Evolutionary conservation across 2,888 invertebrate genomes (phyloP), one percentile per base, ranked within the genome.

Genomic region (Chrysina gloriosa): DNA sequence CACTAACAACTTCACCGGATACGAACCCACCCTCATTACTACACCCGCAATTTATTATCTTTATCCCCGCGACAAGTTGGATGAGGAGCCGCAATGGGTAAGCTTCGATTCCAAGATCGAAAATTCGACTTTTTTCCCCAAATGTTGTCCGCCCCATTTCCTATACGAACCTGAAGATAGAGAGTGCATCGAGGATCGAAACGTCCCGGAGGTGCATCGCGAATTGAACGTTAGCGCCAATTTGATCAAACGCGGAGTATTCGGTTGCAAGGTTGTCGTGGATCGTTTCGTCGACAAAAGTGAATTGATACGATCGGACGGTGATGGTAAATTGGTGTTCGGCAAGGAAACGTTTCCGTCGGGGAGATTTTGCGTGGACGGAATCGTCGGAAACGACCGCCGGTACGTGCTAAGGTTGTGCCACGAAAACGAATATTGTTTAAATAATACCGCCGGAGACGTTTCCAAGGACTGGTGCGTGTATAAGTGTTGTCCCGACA

Each of bases 351-450:
- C 3, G 9, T 56, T 34, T n/a, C 21, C 4, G 9, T 11, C 6
- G 2, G 21, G 11, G 9, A 19, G 23, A 23, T 56, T 56, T 31
- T 56, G 56, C 11, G 11, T 56, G 5, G 56, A 56, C 14, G 29
- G 36, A 1, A 23, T 39, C 9, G 34, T 21, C 16, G 9, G 23
- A 23, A 23, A 56, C 7, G n/a, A 5, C 4, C 5, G 14, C 3
- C 11, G n/a, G 6, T 56, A 56, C 11, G 23, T 56, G 3, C 21
- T 56, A 1, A 56, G 23, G 11, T 21, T 56, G 11, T 56, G 56
- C n/a, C 9, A 36, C n/a, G 56, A 56, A 1, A 56, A 11, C 21
- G 23, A 56, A 2, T 56, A 56, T n/a, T 56, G 56, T 36, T 36
- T 36, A 1, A 21, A 14, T 0, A 23, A 21, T 11, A 23, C 5